A percentile compares a stretch with the other conserved stretches of the same genome.
phyloP scores from a whole-genome alignment of 2,113 vertebrate species.

The Chrysemys picta region DNA sequence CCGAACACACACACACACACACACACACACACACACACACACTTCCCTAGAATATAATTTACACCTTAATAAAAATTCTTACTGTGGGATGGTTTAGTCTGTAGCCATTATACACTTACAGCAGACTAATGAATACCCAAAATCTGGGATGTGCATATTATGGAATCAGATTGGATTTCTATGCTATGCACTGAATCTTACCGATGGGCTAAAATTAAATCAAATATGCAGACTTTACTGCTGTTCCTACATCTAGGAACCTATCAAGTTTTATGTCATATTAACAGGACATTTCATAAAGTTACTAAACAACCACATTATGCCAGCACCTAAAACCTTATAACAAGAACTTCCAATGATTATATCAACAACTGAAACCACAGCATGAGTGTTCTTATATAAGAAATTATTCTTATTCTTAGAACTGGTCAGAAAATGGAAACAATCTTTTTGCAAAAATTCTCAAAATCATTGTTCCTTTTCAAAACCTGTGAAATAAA shows the following conservation, averaged over 20 bases:
- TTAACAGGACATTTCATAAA: constrained; percentile 22
- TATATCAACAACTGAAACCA: not conserved
- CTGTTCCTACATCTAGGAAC: not conserved
- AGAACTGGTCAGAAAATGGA: not conserved
- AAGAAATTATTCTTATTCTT: not conserved
- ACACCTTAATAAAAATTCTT: not conserved
- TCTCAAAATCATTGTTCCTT: not conserved
- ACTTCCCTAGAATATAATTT: not conserved
- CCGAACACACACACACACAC: accelerated
- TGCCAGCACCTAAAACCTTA: not conserved
- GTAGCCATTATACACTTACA: not conserved
- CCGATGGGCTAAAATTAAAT: not conserved
- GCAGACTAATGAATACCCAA: constrained; percentile 38
- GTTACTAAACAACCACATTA: not conserved
- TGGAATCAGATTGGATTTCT: constrained; percentile 14
- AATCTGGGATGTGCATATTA: not conserved
- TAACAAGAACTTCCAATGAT: not conserved
- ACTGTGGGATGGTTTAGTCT: not conserved
- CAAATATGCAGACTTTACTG: not conserved
- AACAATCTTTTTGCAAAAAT: not conserved
- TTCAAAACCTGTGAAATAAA: not conserved
- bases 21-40: not conserved
- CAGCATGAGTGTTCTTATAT: not conserved
- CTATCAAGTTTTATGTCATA: not conserved
- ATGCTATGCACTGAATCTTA: not conserved